Evolutionary conservation across 2,797 vertebrate species (phyloP).

Genomic region (Squalus acanthias): DNA sequence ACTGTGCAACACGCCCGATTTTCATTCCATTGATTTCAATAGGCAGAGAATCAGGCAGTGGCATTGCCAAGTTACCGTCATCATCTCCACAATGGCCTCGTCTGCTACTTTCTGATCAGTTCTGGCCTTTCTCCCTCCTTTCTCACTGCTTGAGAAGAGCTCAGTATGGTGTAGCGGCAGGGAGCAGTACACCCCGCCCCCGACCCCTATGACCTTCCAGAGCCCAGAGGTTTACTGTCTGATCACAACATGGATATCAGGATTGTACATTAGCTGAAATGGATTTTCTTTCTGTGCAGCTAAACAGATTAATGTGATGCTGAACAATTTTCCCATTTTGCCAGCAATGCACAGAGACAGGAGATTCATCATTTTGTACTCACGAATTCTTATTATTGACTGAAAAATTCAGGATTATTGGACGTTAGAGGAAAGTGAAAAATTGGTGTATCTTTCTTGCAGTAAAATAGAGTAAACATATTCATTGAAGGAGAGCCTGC

Average conservation of each 20-base stretch:
- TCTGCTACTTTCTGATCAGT: background rate
- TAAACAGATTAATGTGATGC: conserved; percentile 9
- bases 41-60: background rate
- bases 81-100: background rate
- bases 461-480: conserved; percentile 22
- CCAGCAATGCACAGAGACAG: background rate
- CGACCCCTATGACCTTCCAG: background rate
- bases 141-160: background rate
- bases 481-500: conserved; percentile 9
- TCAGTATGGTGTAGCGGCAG: background rate
- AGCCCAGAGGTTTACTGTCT: background rate
- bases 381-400: background rate
- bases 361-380: conserved; percentile 25
- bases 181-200: too few relatives aligned
- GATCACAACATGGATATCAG: conserved; percentile 10
- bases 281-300: conserved; percentile 24
- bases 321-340: background rate
- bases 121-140: background rate
- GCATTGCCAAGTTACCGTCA: background rate
- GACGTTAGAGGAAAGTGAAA: background rate
- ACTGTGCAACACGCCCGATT: background rate
- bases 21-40: background rate
- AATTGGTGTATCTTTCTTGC: background rate
- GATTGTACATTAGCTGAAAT: background rate
- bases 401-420: conserved; percentile 31